Conservation (phyloP, 2,113 vertebrate species). For the Arizona elegans region DNA sequence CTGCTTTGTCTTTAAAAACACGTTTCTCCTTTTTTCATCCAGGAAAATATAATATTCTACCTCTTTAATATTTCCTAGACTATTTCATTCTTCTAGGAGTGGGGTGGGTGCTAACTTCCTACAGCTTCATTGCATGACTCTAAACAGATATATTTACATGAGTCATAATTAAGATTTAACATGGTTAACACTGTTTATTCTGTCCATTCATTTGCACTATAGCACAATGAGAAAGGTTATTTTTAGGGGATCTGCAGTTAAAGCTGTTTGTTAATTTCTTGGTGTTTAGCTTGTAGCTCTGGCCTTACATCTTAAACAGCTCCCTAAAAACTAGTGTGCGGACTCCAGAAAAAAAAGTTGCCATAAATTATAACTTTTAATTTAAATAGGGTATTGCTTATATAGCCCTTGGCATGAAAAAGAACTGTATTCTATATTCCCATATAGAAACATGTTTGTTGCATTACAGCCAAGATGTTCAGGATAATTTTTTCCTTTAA, state of each 20-base stretch:
- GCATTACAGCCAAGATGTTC: not conserved
- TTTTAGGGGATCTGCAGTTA: not conserved
- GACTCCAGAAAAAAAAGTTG: not conserved
- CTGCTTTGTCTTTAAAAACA: no score
- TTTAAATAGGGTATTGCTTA: not conserved
- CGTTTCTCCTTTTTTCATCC: no score
- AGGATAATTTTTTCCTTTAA: not conserved
- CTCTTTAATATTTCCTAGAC: no score
- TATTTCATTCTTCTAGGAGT: no score
- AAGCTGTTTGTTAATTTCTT: not conserved
- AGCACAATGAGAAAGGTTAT: not conserved
- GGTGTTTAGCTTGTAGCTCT: not conserved
- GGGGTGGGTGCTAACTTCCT: no score
- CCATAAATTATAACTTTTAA: not conserved
- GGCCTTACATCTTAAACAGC: not conserved
- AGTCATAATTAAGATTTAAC: not conserved
- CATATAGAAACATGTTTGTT: not conserved
- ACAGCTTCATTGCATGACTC: not conserved
- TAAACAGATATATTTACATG: not conserved
- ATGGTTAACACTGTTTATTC: not conserved
- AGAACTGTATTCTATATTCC: not conserved
- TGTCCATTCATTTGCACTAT: not conserved
- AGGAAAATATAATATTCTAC: no score
- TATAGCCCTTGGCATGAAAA: not conserved
- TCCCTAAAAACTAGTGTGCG: not conserved